A percentile compares a stretch with the other conserved stretches of the same genome.
Conservation (phyloP, 2,113 vertebrate genomes). For the Cheirogaleus medius region DNA sequence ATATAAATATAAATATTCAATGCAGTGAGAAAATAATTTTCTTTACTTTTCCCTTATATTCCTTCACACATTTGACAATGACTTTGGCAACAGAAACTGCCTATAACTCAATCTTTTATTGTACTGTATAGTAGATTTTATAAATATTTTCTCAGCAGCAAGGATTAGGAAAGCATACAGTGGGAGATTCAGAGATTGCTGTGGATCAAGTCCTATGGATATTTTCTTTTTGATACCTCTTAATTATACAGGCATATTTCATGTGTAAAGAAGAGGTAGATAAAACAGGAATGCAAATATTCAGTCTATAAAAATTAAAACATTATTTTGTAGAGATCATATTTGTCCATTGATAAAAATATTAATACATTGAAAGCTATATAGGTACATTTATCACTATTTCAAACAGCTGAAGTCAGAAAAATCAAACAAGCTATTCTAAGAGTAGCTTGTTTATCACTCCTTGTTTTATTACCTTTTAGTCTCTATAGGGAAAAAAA, state of each 20-base stretch:
- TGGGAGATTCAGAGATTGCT: background rate
- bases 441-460: background rate
- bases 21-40: background rate
- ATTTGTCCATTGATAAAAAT: background rate
- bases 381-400: background rate
- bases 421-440: background rate
- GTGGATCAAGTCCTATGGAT: accelerated
- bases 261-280: background rate
- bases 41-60: background rate
- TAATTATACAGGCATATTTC: background rate
- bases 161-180: background rate
- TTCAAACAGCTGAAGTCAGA: background rate
- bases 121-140: background rate
- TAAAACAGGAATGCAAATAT: background rate
- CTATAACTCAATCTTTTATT: background rate
- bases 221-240: background rate
- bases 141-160: background rate
- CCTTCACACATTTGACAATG: background rate
- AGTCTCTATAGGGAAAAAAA: constrained; percentile 37
- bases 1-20: background rate
- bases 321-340: background rate
- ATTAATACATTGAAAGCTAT: background rate
- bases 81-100: background rate
- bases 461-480: background rate
- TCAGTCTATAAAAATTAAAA: background rate